These are phyloP conservation scores for Shargacucullia verbasci DNA, from an alignment of 2,888 invertebrate genomes.

Conservation along the genomic window DNA sequence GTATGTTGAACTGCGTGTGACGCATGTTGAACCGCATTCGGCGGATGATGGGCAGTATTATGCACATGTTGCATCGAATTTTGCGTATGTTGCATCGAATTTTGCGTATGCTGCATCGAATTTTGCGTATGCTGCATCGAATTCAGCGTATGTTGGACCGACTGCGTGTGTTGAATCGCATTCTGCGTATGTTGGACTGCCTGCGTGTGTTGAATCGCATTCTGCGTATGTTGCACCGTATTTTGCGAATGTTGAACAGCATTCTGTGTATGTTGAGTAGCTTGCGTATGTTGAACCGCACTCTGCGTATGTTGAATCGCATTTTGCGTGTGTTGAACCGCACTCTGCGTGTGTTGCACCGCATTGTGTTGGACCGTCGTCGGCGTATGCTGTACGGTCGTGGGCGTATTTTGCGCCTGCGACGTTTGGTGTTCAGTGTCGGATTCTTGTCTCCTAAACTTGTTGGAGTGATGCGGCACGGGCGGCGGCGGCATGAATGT, in stretches of 20 bases:
- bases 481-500: constrained; percentile 80
- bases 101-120: background rate
- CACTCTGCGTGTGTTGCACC: background rate
- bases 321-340: background rate
- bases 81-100: background rate
- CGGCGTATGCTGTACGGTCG: background rate
- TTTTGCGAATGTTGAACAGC: constrained; percentile 30
- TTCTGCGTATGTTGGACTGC: constrained; percentile 8
- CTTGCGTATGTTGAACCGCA: constrained; percentile 24
- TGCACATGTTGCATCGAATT: constrained; percentile 9
- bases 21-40: constrained; percentile 10
- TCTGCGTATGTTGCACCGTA: constrained; percentile 12
- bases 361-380: constrained; percentile 16
- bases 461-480: constrained; percentile 72
- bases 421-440: constrained; percentile 49
- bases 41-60: background rate
- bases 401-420: constrained; percentile 59
- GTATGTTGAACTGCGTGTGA: constrained; percentile 54
- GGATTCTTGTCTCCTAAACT: constrained; percentile 41
- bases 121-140: constrained; percentile 17
- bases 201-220: constrained; percentile 5
- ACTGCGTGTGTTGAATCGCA: constrained; percentile 20
- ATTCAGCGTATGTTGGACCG: constrained; percentile 2
- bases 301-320: constrained; percentile 22
- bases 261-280: constrained; percentile 20